Conservation (phyloP, 2,888 invertebrate species). For the Drosophila anomalata region DNA sequence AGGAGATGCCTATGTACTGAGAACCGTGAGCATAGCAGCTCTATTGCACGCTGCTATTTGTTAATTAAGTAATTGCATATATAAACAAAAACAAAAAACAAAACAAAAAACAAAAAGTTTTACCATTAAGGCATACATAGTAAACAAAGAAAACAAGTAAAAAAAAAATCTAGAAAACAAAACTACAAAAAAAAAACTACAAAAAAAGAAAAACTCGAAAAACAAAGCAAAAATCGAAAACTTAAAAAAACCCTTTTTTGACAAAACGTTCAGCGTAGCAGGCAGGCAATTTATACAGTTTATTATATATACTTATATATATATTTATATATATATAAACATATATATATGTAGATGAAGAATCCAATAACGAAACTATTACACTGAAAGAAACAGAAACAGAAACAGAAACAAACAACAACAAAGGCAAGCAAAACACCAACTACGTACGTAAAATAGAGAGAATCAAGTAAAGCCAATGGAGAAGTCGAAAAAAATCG, state of each 20-base stretch:
- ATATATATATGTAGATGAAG: constrained; percentile 16
- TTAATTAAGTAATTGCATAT: constrained; percentile 66
- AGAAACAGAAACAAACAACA: constrained; percentile 1
- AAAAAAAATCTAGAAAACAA: constrained; percentile 49
- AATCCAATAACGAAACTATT: neutral
- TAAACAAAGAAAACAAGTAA: constrained; percentile 50
- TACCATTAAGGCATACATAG: constrained; percentile 58
- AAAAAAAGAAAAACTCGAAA: constrained; percentile 50
- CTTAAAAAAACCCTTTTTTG: constrained; percentile 53
- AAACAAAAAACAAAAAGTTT: constrained; percentile 47
- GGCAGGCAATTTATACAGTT: constrained; percentile 73
- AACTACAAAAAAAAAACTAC: constrained; percentile 45
- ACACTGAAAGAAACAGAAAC: constrained; percentile 1
- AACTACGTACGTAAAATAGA: constrained; percentile 63
- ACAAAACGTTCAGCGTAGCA: constrained; percentile 73
- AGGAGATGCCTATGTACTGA: neutral
- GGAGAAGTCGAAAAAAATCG: neutral
- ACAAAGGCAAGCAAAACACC: constrained; percentile 50
- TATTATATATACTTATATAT: constrained; percentile 57
- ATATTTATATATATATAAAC: constrained; percentile 1
- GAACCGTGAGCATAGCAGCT: constrained; percentile 17
- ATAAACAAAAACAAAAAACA: constrained; percentile 26
- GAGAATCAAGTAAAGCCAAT: neutral
- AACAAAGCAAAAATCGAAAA: constrained; percentile 55
- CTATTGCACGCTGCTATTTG: constrained; percentile 63